Conservation (phyloP, 2,888 invertebrate species). For the Drosophila ezoana region DNA sequence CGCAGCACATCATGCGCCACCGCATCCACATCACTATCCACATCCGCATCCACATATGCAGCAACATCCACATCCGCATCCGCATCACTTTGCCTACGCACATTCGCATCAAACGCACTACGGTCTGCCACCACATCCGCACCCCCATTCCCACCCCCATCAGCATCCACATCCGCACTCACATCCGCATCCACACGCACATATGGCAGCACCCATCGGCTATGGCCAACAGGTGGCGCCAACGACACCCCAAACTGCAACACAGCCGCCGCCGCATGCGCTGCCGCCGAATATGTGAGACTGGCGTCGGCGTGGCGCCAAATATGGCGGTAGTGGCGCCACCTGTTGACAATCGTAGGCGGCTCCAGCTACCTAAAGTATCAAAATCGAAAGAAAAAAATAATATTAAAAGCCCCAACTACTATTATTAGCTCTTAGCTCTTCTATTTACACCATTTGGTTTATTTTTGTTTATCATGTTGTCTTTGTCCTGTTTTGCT, state of each 20-base stretch:
- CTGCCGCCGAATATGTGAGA: slow-evolving; percentile 65
- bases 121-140: slow-evolving; percentile 27
- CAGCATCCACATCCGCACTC: slow-evolving; percentile 43
- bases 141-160: slow-evolving; percentile 36
- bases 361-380: slow-evolving; percentile 27
- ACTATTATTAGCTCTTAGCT: slow-evolving; percentile 43
- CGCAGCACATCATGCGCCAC: slow-evolving; percentile 36
- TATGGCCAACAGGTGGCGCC: slow-evolving; percentile 69
- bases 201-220: slow-evolving; percentile 70
- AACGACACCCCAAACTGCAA: slow-evolving; percentile 25
- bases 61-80: slow-evolving; percentile 54
- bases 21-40: slow-evolving; percentile 40
- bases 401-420: slow-evolving; percentile 15
- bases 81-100: slow-evolving; percentile 40
- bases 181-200: slow-evolving; percentile 54
- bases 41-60: slow-evolving; percentile 56
- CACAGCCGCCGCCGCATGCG: slow-evolving; percentile 31
- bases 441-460: slow-evolving; percentile 15
- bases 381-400: neutral
- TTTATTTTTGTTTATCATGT: slow-evolving; percentile 26
- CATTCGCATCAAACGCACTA: slow-evolving; percentile 57
- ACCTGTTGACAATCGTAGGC: slow-evolving; percentile 72
- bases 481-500: slow-evolving; percentile 47
- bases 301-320: slow-evolving; percentile 78
- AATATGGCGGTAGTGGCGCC: slow-evolving; percentile 69